A percentile compares a stretch with the other conserved stretches of the same genome.
Conservation (phyloP, 2,797 vertebrate genomes). For the Antennarius maculatus region DNA sequence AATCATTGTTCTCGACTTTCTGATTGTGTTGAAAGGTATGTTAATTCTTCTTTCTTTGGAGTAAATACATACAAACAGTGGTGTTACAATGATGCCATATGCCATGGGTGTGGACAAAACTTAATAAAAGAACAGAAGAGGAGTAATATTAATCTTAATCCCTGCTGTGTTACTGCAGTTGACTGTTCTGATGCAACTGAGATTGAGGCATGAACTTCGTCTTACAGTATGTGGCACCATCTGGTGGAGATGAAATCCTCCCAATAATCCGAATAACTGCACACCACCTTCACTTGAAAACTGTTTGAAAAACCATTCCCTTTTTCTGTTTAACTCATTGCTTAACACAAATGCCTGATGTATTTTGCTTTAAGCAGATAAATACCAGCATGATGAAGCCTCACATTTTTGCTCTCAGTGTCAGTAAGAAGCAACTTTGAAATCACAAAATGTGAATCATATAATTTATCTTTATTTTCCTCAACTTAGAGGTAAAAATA, state of each 20-base stretch:
- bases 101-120: constrained; percentile 3
- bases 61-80: not conserved
- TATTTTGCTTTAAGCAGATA: too few relatives aligned
- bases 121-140: too few relatives aligned
- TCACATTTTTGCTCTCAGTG: too few relatives aligned
- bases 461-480: too few relatives aligned
- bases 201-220: constrained; percentile 36
- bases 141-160: not conserved
- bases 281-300: too few relatives aligned
- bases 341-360: too few relatives aligned
- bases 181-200: too few relatives aligned
- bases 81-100: constrained; percentile 2
- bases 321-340: too few relatives aligned
- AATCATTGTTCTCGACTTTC: constrained; percentile 95
- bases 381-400: too few relatives aligned
- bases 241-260: constrained; percentile 61
- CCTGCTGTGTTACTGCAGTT: constrained; percentile 48
- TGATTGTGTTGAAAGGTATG: constrained; percentile 93
- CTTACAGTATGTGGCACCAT: constrained; percentile 65
- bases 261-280: not conserved
- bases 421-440: too few relatives aligned
- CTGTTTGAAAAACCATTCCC: too few relatives aligned
- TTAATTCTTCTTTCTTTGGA: constrained; percentile 14
- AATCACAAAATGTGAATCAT: not conserved
- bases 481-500: too few relatives aligned